These are phyloP conservation scores for Gymnopithys bicolor DNA, from an alignment of 2,797 vertebrate genomes.

Conservation along the genomic window DNA sequence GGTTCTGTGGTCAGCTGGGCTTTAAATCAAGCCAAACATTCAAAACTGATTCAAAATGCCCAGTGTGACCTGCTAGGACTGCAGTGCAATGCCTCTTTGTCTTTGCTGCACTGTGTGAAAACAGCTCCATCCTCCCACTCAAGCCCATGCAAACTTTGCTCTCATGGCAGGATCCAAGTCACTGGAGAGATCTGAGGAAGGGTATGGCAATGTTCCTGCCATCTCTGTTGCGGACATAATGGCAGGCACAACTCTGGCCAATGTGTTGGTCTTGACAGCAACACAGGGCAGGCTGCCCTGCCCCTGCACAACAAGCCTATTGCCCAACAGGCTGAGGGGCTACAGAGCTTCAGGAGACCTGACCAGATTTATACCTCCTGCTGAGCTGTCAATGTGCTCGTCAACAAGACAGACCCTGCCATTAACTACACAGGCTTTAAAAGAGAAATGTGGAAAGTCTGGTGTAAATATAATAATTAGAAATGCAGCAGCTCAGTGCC, in stretches of 20 bases:
- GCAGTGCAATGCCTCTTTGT: not conserved
- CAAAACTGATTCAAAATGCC: not conserved
- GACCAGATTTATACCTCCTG: not conserved
- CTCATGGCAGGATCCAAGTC: not conserved
- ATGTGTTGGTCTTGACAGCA: not conserved
- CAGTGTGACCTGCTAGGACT: not conserved
- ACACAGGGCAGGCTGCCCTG: not conserved
- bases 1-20: not conserved
- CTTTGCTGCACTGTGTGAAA: not conserved
- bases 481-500: not conserved
- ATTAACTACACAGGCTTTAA: not conserved
- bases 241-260: fast-evolving
- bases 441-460: not conserved
- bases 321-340: fast-evolving
- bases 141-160: not conserved
- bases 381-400: fast-evolving
- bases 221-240: not conserved
- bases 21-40: not conserved
- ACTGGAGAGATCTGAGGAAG: not conserved
- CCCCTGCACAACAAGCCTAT: fast-evolving
- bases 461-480: not conserved
- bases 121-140: not conserved
- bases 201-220: not conserved
- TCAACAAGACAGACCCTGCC: not conserved
- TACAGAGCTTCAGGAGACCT: not conserved